Percentiles rank a stretch among this genome's conserved stretches.
Conservation (phyloP, 2,888 invertebrate species). For the Parapristionchus giblindavisi region DNA sequence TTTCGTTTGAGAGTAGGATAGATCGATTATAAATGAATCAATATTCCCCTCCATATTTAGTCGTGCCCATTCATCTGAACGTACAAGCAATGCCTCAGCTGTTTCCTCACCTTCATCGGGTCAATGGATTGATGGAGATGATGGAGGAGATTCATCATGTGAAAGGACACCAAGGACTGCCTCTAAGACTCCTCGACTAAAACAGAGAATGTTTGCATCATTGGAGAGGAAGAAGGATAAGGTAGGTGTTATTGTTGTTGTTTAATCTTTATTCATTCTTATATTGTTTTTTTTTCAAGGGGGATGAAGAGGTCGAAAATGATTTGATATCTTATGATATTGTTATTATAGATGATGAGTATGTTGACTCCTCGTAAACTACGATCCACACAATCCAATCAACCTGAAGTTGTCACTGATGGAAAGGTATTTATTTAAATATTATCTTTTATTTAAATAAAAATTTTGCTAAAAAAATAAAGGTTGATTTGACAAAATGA, state of each 20-base stretch:
- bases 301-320: too few species aligned
- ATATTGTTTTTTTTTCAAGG: too few species aligned
- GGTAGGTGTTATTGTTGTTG: background rate
- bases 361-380: conserved; percentile 77
- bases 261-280: background rate
- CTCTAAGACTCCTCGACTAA: conserved; percentile 58
- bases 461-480: background rate
- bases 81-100: background rate
- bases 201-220: conserved; percentile 75
- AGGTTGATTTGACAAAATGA: background rate
- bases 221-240: conserved; percentile 79
- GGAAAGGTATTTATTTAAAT: conserved; percentile 42
- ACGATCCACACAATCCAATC: conserved; percentile 53
- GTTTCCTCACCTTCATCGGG: conserved; percentile 2
- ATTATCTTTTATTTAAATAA: background rate
- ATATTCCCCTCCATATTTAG: too few species aligned
- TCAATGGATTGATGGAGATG: background rate
- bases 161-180: conserved; percentile 55
- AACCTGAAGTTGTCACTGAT: conserved; percentile 51
- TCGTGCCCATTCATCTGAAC: conserved; percentile 8
- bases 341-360: conserved; percentile 74
- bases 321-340: too few species aligned
- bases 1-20: too few species aligned
- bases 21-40: too few species aligned
- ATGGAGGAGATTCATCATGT: background rate